Conservation (phyloP, 2,113 vertebrate species). For the Sinocyclocheilus grahami region DNA sequence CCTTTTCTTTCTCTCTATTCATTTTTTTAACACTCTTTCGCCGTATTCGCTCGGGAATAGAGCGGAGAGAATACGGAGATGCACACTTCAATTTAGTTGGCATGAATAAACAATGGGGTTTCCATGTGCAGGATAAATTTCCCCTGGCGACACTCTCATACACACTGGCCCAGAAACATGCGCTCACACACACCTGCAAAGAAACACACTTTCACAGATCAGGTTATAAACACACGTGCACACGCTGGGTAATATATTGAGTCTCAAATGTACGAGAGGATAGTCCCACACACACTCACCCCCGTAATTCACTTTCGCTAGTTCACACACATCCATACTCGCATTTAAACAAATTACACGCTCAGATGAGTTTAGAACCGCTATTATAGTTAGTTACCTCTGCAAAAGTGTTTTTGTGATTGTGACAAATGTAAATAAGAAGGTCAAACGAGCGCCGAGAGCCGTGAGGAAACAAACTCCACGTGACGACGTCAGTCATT, state of each 20-base stretch:
- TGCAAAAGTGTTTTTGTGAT: background rate
- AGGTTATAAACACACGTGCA: conserved; percentile 27
- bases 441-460: conserved; percentile 22
- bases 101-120: conserved; percentile 78
- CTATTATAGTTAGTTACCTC: background rate
- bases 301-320: background rate
- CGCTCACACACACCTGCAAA: conserved; percentile 15
- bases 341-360: background rate
- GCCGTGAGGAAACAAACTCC: background rate
- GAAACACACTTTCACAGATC: conserved; percentile 29
- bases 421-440: conserved; percentile 13
- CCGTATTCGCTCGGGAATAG: conserved; percentile 55
- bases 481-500: conserved; percentile 42
- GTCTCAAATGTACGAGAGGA: conserved; percentile 5
- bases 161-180: conserved; percentile 51
- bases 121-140: conserved; percentile 74
- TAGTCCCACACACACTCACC: background rate
- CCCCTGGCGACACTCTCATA: conserved; percentile 61
- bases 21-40: background rate
- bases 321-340: background rate
- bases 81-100: conserved; percentile 77
- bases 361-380: background rate
- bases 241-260: conserved; percentile 26
- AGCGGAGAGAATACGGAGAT: conserved; percentile 67
- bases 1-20: conserved; percentile 50